A percentile compares a stretch with the other conserved stretches of the same genome.
Conservation (phyloP, 2,888 invertebrate species). For the Tipula vernalis region DNA sequence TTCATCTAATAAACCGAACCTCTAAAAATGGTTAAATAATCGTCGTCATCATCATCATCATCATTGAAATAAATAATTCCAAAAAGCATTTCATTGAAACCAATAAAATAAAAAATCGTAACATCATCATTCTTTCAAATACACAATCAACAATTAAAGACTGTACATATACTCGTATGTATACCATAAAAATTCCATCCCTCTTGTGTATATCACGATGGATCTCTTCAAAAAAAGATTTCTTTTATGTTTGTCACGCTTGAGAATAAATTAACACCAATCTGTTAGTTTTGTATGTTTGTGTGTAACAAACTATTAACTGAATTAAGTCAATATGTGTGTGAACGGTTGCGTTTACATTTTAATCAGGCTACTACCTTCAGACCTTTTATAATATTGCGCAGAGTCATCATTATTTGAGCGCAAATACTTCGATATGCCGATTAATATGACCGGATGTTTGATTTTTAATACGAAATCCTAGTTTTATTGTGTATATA, state of each 20-base stretch:
- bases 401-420: not conserved
- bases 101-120: not conserved
- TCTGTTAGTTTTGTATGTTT: not conserved
- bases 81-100: not conserved
- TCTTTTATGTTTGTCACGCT: conserved; percentile 10
- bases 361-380: not conserved
- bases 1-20: not conserved
- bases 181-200: not conserved
- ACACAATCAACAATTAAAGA: conserved; percentile 8
- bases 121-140: conserved; percentile 4
- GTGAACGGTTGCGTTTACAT: not conserved
- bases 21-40: not conserved
- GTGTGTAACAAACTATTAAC: not conserved
- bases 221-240: not conserved
- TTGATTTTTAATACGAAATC: not conserved
- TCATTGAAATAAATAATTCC: not conserved
- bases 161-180: not conserved
- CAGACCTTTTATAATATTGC: not conserved
- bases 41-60: not conserved
- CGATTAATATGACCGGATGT: not conserved
- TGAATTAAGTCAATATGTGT: not conserved
- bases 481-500: too few species aligned
- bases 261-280: conserved; percentile 10
- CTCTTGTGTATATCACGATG: not conserved
- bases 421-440: not conserved